Conservation (phyloP, 2,888 invertebrate genomes). For the Drosophila pullipes region DNA sequence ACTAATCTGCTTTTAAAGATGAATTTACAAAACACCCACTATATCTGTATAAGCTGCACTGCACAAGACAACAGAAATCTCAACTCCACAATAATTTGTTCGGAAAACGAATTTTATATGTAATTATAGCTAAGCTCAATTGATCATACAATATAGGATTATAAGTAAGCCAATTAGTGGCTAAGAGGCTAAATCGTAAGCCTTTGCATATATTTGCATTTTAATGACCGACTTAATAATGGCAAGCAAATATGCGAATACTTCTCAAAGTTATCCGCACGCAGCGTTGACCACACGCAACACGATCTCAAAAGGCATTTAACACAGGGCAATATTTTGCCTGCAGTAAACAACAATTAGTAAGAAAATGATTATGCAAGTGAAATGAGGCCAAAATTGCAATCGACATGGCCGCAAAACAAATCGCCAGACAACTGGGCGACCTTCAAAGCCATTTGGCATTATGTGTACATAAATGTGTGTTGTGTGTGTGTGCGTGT, state of each 20-base stretch:
- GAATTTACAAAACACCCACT: background rate
- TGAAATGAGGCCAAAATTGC: slow-evolving; percentile 57
- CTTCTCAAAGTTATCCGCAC: slow-evolving; percentile 22
- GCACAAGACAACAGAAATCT: background rate
- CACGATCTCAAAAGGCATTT: slow-evolving; percentile 13
- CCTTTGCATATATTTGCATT: background rate
- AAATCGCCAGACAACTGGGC: slow-evolving; percentile 61
- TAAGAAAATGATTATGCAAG: slow-evolving; percentile 61
- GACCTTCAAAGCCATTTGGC: slow-evolving; percentile 53
- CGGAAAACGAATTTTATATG: background rate
- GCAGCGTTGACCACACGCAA: slow-evolving; percentile 34
- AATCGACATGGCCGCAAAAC: slow-evolving; percentile 40
- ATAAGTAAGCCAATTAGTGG: slow-evolving; percentile 25
- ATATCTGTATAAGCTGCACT: background rate
- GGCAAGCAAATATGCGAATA: slow-evolving; percentile 21
- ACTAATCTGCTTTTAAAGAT: background rate
- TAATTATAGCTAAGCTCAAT: background rate
- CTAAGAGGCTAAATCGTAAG: slow-evolving; percentile 16
- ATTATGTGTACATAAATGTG: slow-evolving; percentile 10
- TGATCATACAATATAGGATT: background rate
- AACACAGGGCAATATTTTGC: slow-evolving; percentile 24
- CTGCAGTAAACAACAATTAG: slow-evolving; percentile 68
- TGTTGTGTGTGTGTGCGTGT: slow-evolving; percentile 6
- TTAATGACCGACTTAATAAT: slow-evolving; percentile 3
- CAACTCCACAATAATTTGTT: background rate